Percentiles rank a stretch among this genome's conserved stretches.
phyloP scores from a whole-genome alignment of 1,140 invertebrate genomes.

The Drosophila tristis region DNA sequence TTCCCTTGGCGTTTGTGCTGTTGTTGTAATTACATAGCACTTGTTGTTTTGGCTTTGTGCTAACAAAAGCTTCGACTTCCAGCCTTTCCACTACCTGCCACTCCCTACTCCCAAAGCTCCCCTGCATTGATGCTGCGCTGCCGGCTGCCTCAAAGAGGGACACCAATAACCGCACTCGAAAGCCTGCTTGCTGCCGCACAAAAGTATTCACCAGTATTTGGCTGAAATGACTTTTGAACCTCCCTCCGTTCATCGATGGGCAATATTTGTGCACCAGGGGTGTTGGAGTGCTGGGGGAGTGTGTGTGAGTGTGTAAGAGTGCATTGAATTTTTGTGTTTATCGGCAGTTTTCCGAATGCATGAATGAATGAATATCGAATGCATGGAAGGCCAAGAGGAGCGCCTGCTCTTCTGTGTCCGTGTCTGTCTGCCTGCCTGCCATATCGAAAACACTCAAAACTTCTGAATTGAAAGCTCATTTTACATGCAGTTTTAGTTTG shows the following conservation, averaged over 20 bases:
- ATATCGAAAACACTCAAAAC: conserved; percentile 39
- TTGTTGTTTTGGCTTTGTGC: conserved; percentile 70
- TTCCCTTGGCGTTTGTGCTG: conserved; percentile 30
- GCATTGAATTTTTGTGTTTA: conserved; percentile 36
- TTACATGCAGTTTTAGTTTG: conserved; percentile 49
- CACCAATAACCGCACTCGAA: conserved; percentile 74
- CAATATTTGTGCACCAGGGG: conserved; percentile 58
- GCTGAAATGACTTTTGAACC: conserved; percentile 70
- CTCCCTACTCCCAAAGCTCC: neutral
- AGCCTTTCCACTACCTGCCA: neutral
- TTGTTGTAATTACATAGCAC: conserved; percentile 68
- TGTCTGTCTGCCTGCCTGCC: conserved; percentile 11
- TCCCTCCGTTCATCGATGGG: conserved; percentile 48
- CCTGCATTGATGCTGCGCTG: conserved; percentile 7
- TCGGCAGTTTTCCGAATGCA: conserved; percentile 18
- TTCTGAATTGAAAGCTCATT: conserved; percentile 42
- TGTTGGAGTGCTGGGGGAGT: neutral
- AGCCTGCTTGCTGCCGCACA: conserved; percentile 43
- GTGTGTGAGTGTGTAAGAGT: conserved; percentile 18
- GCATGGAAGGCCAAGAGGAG: conserved; percentile 35
- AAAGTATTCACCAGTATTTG: conserved; percentile 75
- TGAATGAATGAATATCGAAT: conserved; percentile 25
- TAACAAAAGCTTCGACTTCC: conserved; percentile 59
- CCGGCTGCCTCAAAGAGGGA: conserved; percentile 45
- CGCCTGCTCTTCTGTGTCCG: conserved; percentile 9